A percentile compares a stretch with the other conserved stretches of the same genome.
phyloP scores from a whole-genome alignment of 2,888 invertebrate species.

The Perizoma affinitatum region DNA sequence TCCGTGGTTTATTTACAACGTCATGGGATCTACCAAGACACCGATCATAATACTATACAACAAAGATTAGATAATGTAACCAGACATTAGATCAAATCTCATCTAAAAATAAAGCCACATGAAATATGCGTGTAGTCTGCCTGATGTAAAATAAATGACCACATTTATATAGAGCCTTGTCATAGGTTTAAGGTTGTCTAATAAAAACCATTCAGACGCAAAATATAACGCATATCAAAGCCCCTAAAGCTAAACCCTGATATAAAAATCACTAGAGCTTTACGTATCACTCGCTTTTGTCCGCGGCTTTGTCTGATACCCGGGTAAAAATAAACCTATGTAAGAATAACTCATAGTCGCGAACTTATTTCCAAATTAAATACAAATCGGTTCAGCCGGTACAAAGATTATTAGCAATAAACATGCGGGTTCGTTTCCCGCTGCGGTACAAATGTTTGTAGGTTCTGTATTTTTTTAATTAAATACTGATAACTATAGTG shows the following conservation, averaged over 20 bases:
- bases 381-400: too few species aligned
- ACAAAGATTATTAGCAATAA: too few species aligned
- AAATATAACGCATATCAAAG: conserved; percentile 2
- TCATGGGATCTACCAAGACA: too few species aligned
- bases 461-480: too few species aligned
- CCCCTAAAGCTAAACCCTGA: not conserved
- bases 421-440: too few species aligned
- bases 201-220: conserved; percentile 13
- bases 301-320: too few species aligned
- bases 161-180: conserved; percentile 1
- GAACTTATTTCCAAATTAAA: too few species aligned
- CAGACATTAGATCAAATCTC: conserved; percentile 1
- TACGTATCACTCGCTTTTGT: not conserved
- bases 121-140: not conserved
- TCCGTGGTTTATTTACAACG: too few species aligned
- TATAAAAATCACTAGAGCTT: conserved; percentile 4
- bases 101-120: not conserved
- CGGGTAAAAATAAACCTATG: too few species aligned
- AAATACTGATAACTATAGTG: too few species aligned
- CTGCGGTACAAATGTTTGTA: too few species aligned
- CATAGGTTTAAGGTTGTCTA: conserved; percentile 5
- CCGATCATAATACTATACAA: not conserved
- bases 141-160: not conserved
- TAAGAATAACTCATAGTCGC: too few species aligned
- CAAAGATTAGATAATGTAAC: not conserved